Evolutionary conservation across 2,113 vertebrate species (phyloP), one percentile per base, ranked within the genome.

Genomic region (Tachysurus vachellii): DNA sequence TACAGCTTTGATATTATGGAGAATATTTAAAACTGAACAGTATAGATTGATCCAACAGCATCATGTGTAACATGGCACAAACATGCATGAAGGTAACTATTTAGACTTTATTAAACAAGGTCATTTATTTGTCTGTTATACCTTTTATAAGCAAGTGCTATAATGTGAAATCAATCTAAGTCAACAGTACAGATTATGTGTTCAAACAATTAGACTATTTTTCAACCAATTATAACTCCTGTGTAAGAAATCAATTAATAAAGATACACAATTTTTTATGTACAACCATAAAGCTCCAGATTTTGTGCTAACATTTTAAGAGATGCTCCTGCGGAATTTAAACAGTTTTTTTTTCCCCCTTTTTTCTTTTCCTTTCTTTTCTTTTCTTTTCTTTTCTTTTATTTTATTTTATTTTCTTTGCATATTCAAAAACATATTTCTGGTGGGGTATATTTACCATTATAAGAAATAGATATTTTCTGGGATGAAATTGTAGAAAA

Each of bases 1-100:
- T 73, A 71, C 2, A 82, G 80, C 80, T 83, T 86, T 84, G 64
- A 84, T 53, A 73, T 57, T 57, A 31, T 57, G 54, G 12, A 28
- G 83, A 76, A 42, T 62, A 85, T 85, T 36, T 59, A 85, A 17
- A 42, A 44, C 23, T 85, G n/a, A 61, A 64, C 31, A 59, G 17
- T 17, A 9, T 28, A 8, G 54, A 56, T 44, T 2, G 13, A 21
- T 73, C 53, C 50, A 84, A 61, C 53, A 75, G n/a, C 19, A 84
- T 47, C 11, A 62, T 26, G 31, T 53, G 36, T 21, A 36, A 44
- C 56, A 59, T 11, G 56, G 21, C 31, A 36, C 28, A 61, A 54
- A 59, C 8, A 61, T 53, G n/a, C 53, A 10, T 13, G 23, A 50
- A 26, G 21, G 23, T 26, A 44, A 23, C 17, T 11, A 11, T 75